These are phyloP conservation scores for Villa cingulata DNA, from an alignment of 2,888 invertebrate genomes.

Conservation along the genomic window DNA sequence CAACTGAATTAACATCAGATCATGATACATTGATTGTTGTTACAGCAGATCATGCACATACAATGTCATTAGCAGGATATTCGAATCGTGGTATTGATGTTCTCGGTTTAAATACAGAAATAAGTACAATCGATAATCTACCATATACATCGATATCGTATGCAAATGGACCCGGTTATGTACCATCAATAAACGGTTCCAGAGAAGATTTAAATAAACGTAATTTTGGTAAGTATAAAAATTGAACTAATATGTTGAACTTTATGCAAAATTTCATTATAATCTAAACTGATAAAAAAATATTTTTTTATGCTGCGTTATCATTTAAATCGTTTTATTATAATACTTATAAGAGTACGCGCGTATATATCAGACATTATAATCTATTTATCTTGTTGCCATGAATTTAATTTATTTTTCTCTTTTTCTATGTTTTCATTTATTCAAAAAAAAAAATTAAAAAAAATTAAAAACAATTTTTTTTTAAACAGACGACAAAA, in stretches of 20 bases:
- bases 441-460: no score
- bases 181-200: conserved; percentile 37
- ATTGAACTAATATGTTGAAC: no score
- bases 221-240: background rate
- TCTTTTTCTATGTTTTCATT: conserved; percentile 59
- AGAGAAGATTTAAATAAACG: conserved; percentile 40
- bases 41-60: conserved; percentile 70
- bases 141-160: conserved; percentile 57
- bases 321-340: no score
- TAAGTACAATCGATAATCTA: conserved; percentile 29
- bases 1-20: conserved; percentile 44
- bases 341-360: no score
- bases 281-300: no score
- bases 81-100: conserved; percentile 40
- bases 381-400: background rate
- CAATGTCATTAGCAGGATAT: conserved; percentile 61
- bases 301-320: no score
- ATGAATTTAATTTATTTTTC: conserved; percentile 43
- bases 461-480: conserved; percentile 36
- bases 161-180: conserved; percentile 58
- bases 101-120: conserved; percentile 33
- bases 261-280: no score
- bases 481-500: background rate
- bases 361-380: no score
- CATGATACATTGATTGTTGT: conserved; percentile 69